Evolutionary conservation across 1,140 invertebrate genomes (phyloP), one percentile per base, ranked within the genome.

Genomic region (Bombus superbus): DNA sequence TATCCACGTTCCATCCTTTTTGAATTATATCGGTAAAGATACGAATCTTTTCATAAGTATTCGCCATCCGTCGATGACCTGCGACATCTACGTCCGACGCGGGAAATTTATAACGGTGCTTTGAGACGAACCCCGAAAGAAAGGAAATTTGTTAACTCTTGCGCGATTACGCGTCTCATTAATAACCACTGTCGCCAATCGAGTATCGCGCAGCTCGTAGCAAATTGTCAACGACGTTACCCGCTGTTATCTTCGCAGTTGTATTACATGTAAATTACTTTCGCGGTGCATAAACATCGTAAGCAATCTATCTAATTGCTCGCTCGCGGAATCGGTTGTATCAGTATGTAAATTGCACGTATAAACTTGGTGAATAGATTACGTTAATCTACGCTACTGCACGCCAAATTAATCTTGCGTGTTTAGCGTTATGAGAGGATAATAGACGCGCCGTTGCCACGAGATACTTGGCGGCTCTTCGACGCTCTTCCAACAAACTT

Each of bases 31-130:
- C 18, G 0, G 47, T 18, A 0, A 18, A 47, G 18, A 18, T 22
- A 22, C 15, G 5, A 18, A 18, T 2, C 6, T 18, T 6, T 22
- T 1, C 47, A 2, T 4, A 6, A 53, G 18, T 53, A 53, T 53
- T 18, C 47, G 47, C 47, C 5, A 18, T 1, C 6, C 18, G 6
- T 22, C 47, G 47, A 53, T 53, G 22, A 53, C 5, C 8, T 0
- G 47, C 18, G 22, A 8, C 18, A 53, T 8, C 18, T 2, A 2
- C 0, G 18, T 2, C 18, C 0, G 47, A 18, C 47, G 22, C 1
- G 2, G 47, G 2, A 53, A 22, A 22, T 22, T 22, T 53, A 8
- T 8, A 22, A 53, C 47, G 47, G 18, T 53, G 47, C 47, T 53
- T 53, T 6, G 18, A 53, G 47, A 59, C 25, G 22, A 59, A 28